Conservation (phyloP, 2,113 vertebrate genomes). For the Bufo gargarizans region DNA sequence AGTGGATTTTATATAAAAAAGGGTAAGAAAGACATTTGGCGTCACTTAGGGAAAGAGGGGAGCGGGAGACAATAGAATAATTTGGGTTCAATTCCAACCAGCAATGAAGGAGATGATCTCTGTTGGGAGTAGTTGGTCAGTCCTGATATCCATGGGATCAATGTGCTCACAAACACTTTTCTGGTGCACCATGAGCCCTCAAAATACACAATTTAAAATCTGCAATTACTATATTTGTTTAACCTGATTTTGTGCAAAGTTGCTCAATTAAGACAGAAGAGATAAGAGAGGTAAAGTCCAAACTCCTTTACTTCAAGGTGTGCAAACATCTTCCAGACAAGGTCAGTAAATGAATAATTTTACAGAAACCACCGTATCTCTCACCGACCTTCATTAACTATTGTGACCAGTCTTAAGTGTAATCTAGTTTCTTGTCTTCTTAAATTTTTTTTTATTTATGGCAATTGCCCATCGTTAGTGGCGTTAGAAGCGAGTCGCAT, state of each 20-base stretch:
- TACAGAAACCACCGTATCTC: constrained; percentile 6
- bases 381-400: neutral
- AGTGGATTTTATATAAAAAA: no score
- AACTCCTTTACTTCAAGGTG: constrained; percentile 42
- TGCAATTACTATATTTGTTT: neutral
- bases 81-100: neutral
- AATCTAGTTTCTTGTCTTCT: neutral
- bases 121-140: neutral
- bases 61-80: neutral
- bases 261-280: constrained; percentile 28
- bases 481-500: no score
- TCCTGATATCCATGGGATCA: neutral
- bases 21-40: neutral
- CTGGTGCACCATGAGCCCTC: neutral
- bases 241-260: constrained; percentile 1
- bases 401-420: neutral
- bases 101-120: neutral
- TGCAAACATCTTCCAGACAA: constrained; percentile 54
- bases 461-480: no score
- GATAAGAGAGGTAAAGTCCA: constrained; percentile 44
- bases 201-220: neutral
- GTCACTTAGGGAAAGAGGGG: neutral
- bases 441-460: no score
- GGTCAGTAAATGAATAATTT: constrained; percentile 55
- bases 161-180: neutral